These are phyloP conservation scores for Euphysa ruthae DNA, from an alignment of 30 jellyfish, hydroid and myxozoan genomes.

Conservation along the genomic window DNA sequence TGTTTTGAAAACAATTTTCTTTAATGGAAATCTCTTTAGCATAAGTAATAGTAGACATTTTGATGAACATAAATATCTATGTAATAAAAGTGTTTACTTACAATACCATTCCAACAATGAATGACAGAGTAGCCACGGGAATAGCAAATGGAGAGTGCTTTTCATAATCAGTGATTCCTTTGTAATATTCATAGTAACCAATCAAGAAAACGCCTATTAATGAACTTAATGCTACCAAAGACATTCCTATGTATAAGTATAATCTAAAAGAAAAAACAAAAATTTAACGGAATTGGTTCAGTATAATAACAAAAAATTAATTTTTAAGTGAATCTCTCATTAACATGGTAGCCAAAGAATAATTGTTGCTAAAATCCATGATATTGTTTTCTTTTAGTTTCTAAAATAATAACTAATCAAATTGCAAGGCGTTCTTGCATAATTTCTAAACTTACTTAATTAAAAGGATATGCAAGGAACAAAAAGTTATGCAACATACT, in stretches of 20 bases:
- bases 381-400: no score
- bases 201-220: slow-evolving; percentile 43
- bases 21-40: background rate
- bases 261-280: slow-evolving; percentile 46
- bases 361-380: no score
- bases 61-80: background rate
- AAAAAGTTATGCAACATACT: no score
- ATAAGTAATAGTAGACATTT: background rate
- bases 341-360: no score
- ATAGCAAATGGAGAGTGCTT: slow-evolving; percentile 51
- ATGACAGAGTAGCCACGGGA: slow-evolving; percentile 70
- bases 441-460: no score
- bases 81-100: no score
- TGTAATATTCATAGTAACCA: slow-evolving; percentile 65
- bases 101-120: slow-evolving; percentile 51
- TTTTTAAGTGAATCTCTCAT: no score
- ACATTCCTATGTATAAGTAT: slow-evolving; percentile 53
- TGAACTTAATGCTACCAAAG: slow-evolving; percentile 14
- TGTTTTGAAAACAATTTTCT: background rate
- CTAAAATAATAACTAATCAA: no score
- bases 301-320: no score
- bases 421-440: no score
- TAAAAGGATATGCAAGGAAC: no score
- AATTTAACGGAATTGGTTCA: no score
- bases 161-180: slow-evolving; percentile 67